Evolutionary conservation across 2,113 vertebrate species (phyloP).

Genomic region (Periophthalmodon schlosseri): DNA sequence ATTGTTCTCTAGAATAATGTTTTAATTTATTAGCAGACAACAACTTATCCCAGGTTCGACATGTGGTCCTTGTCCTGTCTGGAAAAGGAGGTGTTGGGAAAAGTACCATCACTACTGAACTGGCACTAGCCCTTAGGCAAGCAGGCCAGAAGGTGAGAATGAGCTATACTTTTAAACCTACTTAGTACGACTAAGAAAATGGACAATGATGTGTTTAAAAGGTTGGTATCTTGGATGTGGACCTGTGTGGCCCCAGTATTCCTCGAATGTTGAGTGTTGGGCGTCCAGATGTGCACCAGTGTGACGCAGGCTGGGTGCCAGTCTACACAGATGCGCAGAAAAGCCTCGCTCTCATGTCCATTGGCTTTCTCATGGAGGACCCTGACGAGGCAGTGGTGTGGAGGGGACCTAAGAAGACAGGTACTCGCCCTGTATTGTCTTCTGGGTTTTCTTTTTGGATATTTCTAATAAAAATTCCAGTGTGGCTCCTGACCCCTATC

Average conservation of each 20-base stretch:
- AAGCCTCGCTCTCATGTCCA: slow-evolving; percentile 90
- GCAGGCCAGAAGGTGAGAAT: slow-evolving; percentile 85
- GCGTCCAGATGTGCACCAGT: slow-evolving; percentile 87
- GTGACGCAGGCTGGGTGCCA: slow-evolving; percentile 90
- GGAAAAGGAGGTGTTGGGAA: slow-evolving; percentile 97
- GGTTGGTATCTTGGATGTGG: slow-evolving; percentile 94
- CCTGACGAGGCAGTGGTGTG: slow-evolving; percentile 92
- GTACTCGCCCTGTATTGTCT: slow-evolving; percentile 58
- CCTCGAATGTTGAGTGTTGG: slow-evolving; percentile 86
- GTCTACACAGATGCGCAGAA: slow-evolving; percentile 84
- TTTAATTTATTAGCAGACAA: slow-evolving; percentile 47
- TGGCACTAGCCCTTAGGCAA: slow-evolving; percentile 84
- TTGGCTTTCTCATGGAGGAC: slow-evolving; percentile 90
- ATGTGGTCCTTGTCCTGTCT: slow-evolving; percentile 88
- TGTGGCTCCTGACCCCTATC: too few species aligned
- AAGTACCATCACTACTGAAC: slow-evolving; percentile 88
- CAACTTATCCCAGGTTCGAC: slow-evolving; percentile 79
- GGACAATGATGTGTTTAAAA: slow-evolving; percentile 47
- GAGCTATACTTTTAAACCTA: background rate
- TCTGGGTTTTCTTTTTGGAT: too few species aligned
- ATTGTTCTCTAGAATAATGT: background rate
- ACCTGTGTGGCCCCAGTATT: slow-evolving; percentile 95
- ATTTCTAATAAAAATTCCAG: too few species aligned
- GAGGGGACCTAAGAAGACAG: slow-evolving; percentile 96
- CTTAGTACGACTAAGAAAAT: background rate